Conservation (phyloP, 30 jellyfish, hydroid and myxozoan species). For the Cassiopea andromeda region DNA sequence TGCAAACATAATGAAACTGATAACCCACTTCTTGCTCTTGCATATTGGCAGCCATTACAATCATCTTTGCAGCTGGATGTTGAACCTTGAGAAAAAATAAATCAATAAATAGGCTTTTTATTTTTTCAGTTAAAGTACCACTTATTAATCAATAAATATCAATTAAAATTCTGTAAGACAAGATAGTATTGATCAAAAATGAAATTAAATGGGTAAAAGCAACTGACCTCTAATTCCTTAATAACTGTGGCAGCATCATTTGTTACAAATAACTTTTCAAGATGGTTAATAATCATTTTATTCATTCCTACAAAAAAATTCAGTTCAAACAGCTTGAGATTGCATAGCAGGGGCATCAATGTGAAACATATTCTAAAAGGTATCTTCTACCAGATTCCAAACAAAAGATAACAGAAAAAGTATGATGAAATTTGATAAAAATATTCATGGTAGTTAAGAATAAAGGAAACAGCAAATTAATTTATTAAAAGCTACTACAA, state of each 20-base stretch:
- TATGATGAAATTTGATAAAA: no score
- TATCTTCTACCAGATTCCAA: no score
- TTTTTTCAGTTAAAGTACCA: not conserved
- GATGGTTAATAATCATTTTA: slow-evolving; percentile 94
- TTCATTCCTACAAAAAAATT: slow-evolving; percentile 82
- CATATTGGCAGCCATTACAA: slow-evolving; percentile 97
- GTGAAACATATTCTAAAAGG: no score
- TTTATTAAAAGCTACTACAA: not conserved
- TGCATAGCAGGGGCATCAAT: no score
- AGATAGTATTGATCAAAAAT: not conserved
- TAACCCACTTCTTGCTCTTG: slow-evolving; percentile 90
- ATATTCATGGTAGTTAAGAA: no score
- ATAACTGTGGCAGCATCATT: slow-evolving; percentile 98
- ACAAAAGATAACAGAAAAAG: no score
- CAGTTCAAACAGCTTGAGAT: no score
- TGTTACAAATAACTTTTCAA: slow-evolving; percentile 95
- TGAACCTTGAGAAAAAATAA: slow-evolving; percentile 31
- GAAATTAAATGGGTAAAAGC: not conserved
- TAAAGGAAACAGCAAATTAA: no score
- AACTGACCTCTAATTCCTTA: slow-evolving; percentile 85
- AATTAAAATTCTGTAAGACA: not conserved
- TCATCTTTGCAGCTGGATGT: slow-evolving; percentile 99
- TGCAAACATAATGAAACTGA: not conserved
- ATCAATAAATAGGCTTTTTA: not conserved
- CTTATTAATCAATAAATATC: not conserved